Base-by-base conservation (phyloP, 2,113 vertebrate genomes). In the Ammodytes dubius region DNA sequence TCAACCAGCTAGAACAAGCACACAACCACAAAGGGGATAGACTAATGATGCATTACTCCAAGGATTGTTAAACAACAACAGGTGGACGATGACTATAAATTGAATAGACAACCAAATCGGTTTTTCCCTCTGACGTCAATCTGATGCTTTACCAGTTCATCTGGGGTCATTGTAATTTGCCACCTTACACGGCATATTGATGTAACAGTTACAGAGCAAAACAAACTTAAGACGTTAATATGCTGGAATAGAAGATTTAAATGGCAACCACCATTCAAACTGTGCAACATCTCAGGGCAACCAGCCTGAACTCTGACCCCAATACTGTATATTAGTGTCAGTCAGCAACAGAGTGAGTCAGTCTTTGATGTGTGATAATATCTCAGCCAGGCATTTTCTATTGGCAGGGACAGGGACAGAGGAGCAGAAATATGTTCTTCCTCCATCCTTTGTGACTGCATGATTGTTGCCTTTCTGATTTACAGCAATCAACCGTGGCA, bases 381-480 rank as follows among this genome's bases (percentile, higher is more conserved):
- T 86, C 82, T 40, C 66, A 80, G 68, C 46, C 74, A 74, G 15
- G 13, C 42, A 3, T 57, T 27, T 71, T 71, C 27, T 74, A 42
- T 61, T 66, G 68, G 39, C 14, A 46, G 53, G 40, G 17, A 70
- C 53, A 19, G 4, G 14, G 58, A 76, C 39, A 60, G 63, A 46
- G 53, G 40, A 66, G 45, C 70, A 64, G 40, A 58, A 35, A 57
- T 13, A 10, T 67, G 58, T 76, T 19, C 68, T 54, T 64, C 57
- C 40, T 78, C 37, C 2, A 4, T 50, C 39, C 19, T 54, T 50
- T 50, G 52, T 43, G 59, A 53, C 70, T 53, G 45, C n/a, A 14
- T 58, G 74, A 69, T 15, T 67, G 70, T 79, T 87, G 64, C 56
- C 67, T 67, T 84, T 82, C 67, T 74, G 67, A 85, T 87, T 88